Base-by-base conservation (phyloP, 1,140 invertebrate genomes). In the Glossosoma conforme region DNA sequence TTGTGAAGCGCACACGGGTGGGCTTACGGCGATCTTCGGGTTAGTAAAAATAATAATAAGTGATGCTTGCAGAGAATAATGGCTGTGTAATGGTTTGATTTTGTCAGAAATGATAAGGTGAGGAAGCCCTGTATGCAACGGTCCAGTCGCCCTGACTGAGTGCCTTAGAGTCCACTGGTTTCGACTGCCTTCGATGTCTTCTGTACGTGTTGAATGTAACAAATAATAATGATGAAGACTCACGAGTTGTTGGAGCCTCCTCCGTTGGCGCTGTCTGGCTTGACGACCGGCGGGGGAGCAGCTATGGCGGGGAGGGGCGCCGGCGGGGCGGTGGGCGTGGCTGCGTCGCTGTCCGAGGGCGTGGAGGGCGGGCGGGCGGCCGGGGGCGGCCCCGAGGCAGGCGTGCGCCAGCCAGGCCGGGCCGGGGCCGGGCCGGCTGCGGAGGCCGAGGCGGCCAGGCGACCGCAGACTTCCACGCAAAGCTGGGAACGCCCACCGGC, bases 251-350 rank as follows among this genome's bases (percentile, higher is more conserved):
- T 45, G n/a, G 50, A 52, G 2, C 52, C 44, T 47, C 22, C 25
- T 28, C 44, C 37, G 20, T 46, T 37, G n/a, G 35, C 20, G 24
- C 41, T 46, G 5, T 38, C 63, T 5, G 62, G 44, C 47, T 68
- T 64, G 47, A 67, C 66, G 1, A 66, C 66, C 10, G 69, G 65
- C 22, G 68, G 67, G 6, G 69, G 66, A 10, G 41, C 24, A 2
- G 44, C 37, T 2, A 32, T 42, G 20, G 33, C 15, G 10, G 44
- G 44, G 18, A n/a, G n/a, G n/a, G 33, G 44, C 2, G 61, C 67
- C 62, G 52, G 43, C 49, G 54, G 54, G 14, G 58, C 58, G 8
- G 58, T 59, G 18, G 63, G 59, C 19, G 32, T 50, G 14, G 62
- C 56, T 4, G 63, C 62, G 20, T 53, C 59, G 6, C 54, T 57